Evolutionary conservation across 2,888 invertebrate species (phyloP).

Genomic region (Neocrepidodera transversa): DNA sequence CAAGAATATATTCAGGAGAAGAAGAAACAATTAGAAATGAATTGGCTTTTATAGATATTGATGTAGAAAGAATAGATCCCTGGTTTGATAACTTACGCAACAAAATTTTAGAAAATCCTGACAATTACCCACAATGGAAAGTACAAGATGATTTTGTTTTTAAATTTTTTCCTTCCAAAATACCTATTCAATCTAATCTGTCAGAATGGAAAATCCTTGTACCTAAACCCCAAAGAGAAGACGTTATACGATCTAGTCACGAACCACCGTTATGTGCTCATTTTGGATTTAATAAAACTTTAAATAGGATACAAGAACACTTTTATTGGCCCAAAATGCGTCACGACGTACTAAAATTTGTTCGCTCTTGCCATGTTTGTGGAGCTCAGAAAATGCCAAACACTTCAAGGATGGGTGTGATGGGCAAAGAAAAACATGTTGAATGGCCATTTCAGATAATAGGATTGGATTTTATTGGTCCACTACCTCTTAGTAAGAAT

Average conservation of each 20-base stretch:
- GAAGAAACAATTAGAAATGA: neutral
- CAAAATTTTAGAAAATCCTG: conserved; percentile 20
- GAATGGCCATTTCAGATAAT: conserved; percentile 28
- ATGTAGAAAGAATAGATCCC: no score
- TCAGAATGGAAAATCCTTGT: conserved; percentile 41
- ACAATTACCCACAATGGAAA: conserved; percentile 30
- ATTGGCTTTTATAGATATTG: no score
- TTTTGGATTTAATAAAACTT: no score
- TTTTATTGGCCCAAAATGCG: conserved; percentile 39
- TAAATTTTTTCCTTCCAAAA: conserved; percentile 23
- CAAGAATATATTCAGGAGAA: no score
- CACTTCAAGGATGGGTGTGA: conserved; percentile 31
- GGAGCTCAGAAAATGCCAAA: conserved; percentile 37
- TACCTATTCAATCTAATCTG: conserved; percentile 21
- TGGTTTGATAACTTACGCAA: conserved; percentile 18
- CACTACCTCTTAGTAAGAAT: no score
- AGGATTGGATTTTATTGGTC: no score
- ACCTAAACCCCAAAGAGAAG: conserved; percentile 33
- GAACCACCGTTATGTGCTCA: no score
- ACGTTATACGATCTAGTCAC: no score
- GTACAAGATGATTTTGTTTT: no score
- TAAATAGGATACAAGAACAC: no score
- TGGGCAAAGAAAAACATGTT: conserved; percentile 37
- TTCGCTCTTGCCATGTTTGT: conserved; percentile 36
- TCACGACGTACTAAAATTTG: conserved; percentile 31